Evolutionary conservation across 2,888 invertebrate species (phyloP).

Genomic region (Xanthia togata): DNA sequence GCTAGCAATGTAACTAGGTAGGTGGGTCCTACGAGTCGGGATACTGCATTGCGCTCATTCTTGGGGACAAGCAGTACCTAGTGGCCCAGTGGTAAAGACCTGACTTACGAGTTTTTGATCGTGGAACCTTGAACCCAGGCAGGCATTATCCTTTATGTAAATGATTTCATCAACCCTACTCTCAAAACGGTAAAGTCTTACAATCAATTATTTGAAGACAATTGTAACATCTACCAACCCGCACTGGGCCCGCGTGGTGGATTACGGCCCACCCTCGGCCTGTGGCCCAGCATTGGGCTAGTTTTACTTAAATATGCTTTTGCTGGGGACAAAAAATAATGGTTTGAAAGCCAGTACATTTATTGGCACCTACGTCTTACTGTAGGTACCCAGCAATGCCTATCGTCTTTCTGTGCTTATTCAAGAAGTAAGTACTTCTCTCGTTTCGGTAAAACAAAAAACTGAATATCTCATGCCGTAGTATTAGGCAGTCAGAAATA

Average conservation of each 20-base stretch:
- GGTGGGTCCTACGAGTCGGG: no score
- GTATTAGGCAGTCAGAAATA: background rate
- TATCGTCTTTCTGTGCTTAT: background rate
- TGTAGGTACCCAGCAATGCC: background rate
- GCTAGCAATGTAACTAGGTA: no score
- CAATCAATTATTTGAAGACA: background rate
- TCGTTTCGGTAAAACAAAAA: background rate
- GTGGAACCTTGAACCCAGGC: background rate
- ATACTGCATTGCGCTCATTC: background rate
- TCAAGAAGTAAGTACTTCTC: background rate
- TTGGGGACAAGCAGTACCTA: no score
- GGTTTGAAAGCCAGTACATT: background rate
- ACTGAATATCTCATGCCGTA: background rate
- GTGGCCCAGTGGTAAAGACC: no score
- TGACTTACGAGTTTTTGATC: background rate
- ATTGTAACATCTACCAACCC: background rate
- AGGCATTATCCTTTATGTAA: background rate
- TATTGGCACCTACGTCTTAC: background rate
- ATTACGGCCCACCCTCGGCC: no score
- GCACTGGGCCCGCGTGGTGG: background rate
- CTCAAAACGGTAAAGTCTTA: no score
- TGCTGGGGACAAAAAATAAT: background rate
- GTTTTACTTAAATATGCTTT: background rate
- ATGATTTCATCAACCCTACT: no score
- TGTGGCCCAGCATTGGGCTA: background rate